Conservation (phyloP, 92 coral and sea anemone genomes). For the Metridium senile region DNA sequence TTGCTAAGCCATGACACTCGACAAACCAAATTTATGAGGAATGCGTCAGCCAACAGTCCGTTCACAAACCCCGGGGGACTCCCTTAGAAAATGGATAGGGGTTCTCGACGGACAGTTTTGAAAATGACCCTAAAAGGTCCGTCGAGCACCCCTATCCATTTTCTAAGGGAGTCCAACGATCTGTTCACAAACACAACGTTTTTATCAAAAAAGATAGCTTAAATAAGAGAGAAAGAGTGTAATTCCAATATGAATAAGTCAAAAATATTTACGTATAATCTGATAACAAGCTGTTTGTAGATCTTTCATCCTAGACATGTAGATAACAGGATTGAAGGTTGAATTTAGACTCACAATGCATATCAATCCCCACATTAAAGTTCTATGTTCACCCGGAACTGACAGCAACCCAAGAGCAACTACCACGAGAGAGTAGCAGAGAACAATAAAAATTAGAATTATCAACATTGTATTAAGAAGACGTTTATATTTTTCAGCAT, state of each 20-base stretch:
- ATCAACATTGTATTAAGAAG: conserved; percentile 23
- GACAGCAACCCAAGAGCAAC: not conserved
- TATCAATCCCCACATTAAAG: conserved; percentile 9
- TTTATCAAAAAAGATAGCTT: not conserved
- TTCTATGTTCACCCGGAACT: not conserved
- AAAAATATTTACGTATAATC: not conserved
- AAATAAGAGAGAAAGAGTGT: no score
- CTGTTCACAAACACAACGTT: no score
- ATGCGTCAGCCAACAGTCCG: no score
- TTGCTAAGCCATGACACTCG: no score
- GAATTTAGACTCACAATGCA: conserved; percentile 19
- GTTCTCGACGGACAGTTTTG: no score
- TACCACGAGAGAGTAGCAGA: conserved; percentile 11
- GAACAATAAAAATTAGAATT: not conserved
- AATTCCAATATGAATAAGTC: not conserved
- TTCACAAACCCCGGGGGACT: no score
- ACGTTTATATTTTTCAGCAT: conserved; percentile 19
- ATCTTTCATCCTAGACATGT: conserved; percentile 18
- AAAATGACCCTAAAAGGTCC: no score
- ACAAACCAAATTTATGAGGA: no score
- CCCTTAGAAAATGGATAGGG: no score
- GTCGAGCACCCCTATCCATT: no score
- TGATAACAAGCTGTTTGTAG: conserved; percentile 17
- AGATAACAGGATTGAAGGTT: conserved; percentile 19
- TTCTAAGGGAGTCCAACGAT: no score